These are phyloP conservation scores for Enteromius mattozi DNA, from an alignment of 2,797 vertebrate genomes.

Conservation along the genomic window DNA sequence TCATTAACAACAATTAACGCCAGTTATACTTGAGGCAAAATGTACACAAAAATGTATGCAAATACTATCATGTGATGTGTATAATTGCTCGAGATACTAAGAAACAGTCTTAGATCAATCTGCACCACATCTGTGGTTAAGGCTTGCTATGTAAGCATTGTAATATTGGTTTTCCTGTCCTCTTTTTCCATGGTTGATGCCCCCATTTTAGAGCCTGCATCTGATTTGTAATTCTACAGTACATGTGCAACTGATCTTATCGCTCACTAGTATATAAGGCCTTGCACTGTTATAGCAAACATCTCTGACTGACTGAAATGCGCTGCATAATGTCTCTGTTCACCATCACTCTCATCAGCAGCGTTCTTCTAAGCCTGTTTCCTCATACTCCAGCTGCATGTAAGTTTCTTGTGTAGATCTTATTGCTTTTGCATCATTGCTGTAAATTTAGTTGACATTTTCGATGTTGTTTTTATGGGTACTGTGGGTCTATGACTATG, in stretches of 20 bases:
- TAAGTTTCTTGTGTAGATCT: constrained; percentile 62
- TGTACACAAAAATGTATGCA: not conserved
- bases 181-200: constrained; percentile 30
- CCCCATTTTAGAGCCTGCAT: constrained; percentile 48
- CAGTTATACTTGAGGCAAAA: not conserved
- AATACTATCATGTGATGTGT: not conserved
- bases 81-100: not conserved
- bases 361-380: constrained; percentile 60
- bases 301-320: not conserved
- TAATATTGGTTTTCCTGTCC: constrained; percentile 55
- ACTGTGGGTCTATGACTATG: not conserved
- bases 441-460: not conserved
- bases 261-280: constrained; percentile 50
- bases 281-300: not conserved
- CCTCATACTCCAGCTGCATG: constrained; percentile 59
- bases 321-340: constrained; percentile 67
- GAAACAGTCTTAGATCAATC: not conserved
- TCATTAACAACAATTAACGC: not conserved
- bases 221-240: constrained; percentile 2
- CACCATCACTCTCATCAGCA: constrained; percentile 58
- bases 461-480: not conserved
- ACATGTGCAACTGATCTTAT: constrained; percentile 1
- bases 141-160: constrained; percentile 38
- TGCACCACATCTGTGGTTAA: constrained; percentile 32
- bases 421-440: not conserved